Conservation (phyloP, 2,888 invertebrate genomes). For the Chirona hameri region DNA sequence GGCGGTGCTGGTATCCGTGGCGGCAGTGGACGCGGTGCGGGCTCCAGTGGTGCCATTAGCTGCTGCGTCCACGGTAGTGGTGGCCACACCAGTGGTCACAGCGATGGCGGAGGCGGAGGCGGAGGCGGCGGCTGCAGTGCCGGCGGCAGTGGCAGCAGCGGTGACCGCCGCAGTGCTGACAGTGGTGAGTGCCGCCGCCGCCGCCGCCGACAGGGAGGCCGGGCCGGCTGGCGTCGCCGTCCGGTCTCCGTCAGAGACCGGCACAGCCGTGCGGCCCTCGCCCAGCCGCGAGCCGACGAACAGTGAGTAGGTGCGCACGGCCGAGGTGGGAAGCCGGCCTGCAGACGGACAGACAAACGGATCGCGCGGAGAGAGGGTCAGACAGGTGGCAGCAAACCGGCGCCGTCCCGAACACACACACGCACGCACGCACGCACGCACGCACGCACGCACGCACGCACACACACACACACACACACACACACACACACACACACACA, state of each 20-base stretch:
- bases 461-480: no score
- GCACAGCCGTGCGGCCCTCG: constrained; percentile 6
- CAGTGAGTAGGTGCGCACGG: constrained; percentile 30
- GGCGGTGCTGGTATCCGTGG: background rate
- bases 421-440: background rate
- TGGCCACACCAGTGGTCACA: background rate
- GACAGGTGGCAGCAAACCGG: background rate
- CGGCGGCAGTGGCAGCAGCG: background rate
- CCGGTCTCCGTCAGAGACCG: constrained; percentile 6
- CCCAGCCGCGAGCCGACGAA: background rate
- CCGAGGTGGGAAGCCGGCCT: no score
- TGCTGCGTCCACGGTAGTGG: background rate
- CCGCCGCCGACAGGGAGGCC: background rate
- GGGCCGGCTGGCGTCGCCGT: background rate
- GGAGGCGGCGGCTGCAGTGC: background rate
- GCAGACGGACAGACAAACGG: no score
- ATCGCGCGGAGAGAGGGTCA: constrained; percentile 28
- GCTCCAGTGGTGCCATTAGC: background rate
- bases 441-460: background rate
- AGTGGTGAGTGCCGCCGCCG: background rate
- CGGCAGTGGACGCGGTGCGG: background rate
- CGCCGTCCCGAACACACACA: background rate
- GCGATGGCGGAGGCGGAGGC: background rate
- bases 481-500: no score
- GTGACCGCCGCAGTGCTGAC: background rate